Conservation (phyloP, 2,888 invertebrate species). For the Dorcus hopei region DNA sequence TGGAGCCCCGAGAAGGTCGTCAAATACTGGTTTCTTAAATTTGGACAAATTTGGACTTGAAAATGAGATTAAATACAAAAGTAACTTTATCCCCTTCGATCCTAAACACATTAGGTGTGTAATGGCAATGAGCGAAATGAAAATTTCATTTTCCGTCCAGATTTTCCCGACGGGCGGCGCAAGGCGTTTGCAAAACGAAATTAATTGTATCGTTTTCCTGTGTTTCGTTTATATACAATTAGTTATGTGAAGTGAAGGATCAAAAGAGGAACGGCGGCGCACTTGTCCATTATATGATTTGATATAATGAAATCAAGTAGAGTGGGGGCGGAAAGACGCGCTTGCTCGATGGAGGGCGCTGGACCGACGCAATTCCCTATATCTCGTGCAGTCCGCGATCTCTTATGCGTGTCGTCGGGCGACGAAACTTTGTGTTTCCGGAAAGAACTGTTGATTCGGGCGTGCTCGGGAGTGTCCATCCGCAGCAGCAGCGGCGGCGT, state of each 20-base stretch:
- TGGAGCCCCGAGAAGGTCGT: too few species aligned
- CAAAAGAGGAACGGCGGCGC: background rate
- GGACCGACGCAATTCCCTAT: conserved; percentile 22
- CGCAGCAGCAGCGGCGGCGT: background rate
- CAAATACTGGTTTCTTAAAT: too few species aligned
- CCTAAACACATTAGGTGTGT: too few species aligned
- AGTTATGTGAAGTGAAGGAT: background rate
- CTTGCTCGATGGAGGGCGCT: conserved; percentile 24
- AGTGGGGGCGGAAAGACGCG: conserved; percentile 18
- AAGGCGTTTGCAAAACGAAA: too few species aligned
- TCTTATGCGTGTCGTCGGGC: conserved; percentile 23
- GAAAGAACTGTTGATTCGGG: conserved; percentile 24
- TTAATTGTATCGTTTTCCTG: too few species aligned
- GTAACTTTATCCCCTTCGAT: too few species aligned
- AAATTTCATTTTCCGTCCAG: too few species aligned
- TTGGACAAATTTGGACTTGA: too few species aligned
- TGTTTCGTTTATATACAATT: background rate
- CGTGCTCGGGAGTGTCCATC: conserved; percentile 14
- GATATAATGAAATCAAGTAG: background rate
- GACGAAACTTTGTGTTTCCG: conserved; percentile 11
- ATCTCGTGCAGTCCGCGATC: conserved; percentile 22
- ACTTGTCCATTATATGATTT: conserved; percentile 3
- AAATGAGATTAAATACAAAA: too few species aligned
- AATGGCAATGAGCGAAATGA: too few species aligned
- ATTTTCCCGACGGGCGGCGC: too few species aligned